Evolutionary conservation across 1,140 invertebrate species (phyloP), one percentile per base, ranked within the genome.

Genomic region (Platorchestia sp.): DNA sequence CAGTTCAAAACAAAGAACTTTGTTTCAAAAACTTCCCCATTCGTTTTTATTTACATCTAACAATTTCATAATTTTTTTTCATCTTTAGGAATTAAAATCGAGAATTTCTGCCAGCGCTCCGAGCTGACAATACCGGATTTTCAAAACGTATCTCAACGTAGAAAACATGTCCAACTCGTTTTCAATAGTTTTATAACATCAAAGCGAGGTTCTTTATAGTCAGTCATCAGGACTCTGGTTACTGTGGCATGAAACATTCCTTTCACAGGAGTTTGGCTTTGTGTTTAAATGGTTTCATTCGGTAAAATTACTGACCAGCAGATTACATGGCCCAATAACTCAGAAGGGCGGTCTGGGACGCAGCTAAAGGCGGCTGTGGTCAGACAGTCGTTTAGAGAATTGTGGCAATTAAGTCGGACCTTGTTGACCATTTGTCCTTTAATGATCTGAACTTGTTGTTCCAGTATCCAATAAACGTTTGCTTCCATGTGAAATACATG

Each of bases 331-430:
- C 40, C 45, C 91, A 93, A 93, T 93, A 93, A 93, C 44, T 93
- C 44, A 93, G 91, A 47, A 47, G 43, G 14, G 91, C 91, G 43
- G 45, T 42, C 91, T 47, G 91, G 36, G 42, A 91, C 91, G 45
- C 47, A 93, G 10, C 45, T 93, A 7, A 36, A 22, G 45, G 19
- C 91, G 47, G 45, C 91, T 93, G 91, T 93, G 91, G 91, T 93
- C 91, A 47, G 91, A 7, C 91, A 93, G 91, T 93, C 91, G 91
- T 93, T 93, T 45, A n/a, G 91, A 93, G 91, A 93, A 93, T 93
- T 45, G 91, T 47, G 91, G 91, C 91, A 93, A 93, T 93, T 93
- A 93, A 93, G 91, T 93, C 45, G 91, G 91, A 93, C 91, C 91
- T 93, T 93, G 91, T 93, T 44, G 91, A 93, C 91, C 91, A 93